Base-by-base conservation (phyloP, 92 coral and sea anemone genomes). In the Actinernus sp. region DNA sequence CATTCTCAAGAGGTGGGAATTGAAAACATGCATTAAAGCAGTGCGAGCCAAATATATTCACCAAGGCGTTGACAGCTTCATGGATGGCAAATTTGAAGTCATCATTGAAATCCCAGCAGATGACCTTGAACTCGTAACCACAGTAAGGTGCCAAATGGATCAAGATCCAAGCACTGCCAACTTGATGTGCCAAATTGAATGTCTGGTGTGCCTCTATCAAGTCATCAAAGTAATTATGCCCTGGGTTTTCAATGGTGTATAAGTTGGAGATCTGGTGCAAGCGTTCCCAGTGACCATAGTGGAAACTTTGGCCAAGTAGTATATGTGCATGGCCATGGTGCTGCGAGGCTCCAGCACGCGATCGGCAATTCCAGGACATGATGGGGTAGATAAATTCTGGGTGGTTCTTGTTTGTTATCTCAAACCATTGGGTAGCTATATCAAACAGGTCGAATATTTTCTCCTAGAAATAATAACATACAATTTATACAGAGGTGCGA, bases 311-410 rank as follows among this genome's bases (percentile, higher is more conserved):
- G 17, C 77, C 92, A 37, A 86, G 79, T 13, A 76, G 44, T 88
- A 86, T 81, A 62, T 86, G 92, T 2, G 80, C 86, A 19, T 86
- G 92, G 19, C 92, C 92, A 74, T 86, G 92, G 68, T 86, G 92
- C 23, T 86, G 92, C 3, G 92, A 86, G 0, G 92, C 92, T 6
- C 92, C 92, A 22, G 92, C 92, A 2, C 92, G 79, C 2, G 92
- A 88, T 27, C 84, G 78, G 38, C 92, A 86, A 39, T 81, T 86
- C 92, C 92, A 86, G 61, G 86, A 73, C 54, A 86, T 34, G 75
- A 82, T 80, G 28, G 92, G 92, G 53, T 86, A 81, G 67, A 74
- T 63, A 6, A 79, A 79, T 31, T 62, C 61, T 13, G 88, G 81
- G 40, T 86, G 68, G 58, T 81, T 52, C 55, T 81, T 59, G 57